Percentiles rank a stretch among this genome's conserved stretches.
phyloP scores from a whole-genome alignment of 2,888 invertebrate species.

The Ormyrus rosae region DNA sequence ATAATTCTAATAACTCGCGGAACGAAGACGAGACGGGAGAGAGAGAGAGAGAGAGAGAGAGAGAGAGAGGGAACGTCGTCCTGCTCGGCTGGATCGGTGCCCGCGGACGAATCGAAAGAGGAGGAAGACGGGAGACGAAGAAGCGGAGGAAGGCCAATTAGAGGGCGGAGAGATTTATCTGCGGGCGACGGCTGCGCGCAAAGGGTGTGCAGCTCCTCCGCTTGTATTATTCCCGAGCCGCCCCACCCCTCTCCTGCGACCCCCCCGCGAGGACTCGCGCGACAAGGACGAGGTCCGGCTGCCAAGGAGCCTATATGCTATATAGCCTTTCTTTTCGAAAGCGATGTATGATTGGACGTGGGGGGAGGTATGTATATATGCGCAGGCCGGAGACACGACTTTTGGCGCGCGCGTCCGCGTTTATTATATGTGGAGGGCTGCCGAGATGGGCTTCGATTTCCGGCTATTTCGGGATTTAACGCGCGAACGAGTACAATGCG shows the following conservation, averaged over 20 bases:
- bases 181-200: conserved; percentile 74
- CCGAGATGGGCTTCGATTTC: conserved; percentile 40
- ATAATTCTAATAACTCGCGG: conserved; percentile 74
- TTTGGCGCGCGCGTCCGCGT: conserved; percentile 26
- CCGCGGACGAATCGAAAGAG: conserved; percentile 37
- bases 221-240: conserved; percentile 73
- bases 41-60: neutral
- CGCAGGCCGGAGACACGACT: conserved; percentile 14
- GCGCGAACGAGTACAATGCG: conserved; percentile 10
- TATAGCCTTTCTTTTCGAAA: too few relatives aligned
- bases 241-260: conserved; percentile 44
- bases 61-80: conserved; percentile 23
- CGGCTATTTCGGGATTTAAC: conserved; percentile 45
- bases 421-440: conserved; percentile 2
- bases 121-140: conserved; percentile 65
- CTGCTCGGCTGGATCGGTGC: conserved; percentile 51
- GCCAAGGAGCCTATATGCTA: conserved; percentile 61
- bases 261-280: conserved; percentile 46
- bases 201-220: conserved; percentile 66
- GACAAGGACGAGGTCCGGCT: conserved; percentile 70
- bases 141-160: conserved; percentile 75
- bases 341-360: too few relatives aligned
- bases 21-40: conserved; percentile 48
- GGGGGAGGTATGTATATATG: neutral
- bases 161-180: conserved; percentile 76